These are phyloP conservation scores for Tetragonisca angustula DNA, from an alignment of 2,888 invertebrate species.

Conservation along the genomic window DNA sequence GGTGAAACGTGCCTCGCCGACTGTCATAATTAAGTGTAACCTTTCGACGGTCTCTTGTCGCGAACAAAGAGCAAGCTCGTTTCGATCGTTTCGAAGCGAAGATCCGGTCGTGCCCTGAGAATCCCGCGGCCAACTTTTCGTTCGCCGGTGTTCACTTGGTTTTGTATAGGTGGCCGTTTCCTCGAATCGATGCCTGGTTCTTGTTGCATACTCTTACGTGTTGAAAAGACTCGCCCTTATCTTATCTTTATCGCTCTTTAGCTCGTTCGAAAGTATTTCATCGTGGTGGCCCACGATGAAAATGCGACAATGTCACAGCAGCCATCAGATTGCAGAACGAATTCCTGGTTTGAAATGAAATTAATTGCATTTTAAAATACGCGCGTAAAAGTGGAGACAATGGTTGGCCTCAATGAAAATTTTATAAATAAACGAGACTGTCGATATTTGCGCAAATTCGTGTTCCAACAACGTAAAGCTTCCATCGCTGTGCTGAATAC, in stretches of 20 bases:
- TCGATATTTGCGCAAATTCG: not conserved
- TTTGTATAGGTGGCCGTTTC: not conserved
- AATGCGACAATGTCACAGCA: not conserved
- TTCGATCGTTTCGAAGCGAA: constrained; percentile 61
- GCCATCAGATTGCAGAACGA: not conserved
- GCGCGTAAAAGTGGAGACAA: too few relatives aligned
- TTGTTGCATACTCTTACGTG: not conserved
- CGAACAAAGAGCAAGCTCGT: constrained; percentile 53
- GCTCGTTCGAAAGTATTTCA: not conserved
- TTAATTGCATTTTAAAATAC: too few relatives aligned
- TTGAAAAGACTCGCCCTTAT: not conserved
- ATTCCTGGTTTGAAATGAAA: too few relatives aligned
- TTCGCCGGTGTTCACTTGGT: not conserved
- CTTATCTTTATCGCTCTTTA: not conserved
- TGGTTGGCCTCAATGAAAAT: not conserved
- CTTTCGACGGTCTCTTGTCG: constrained; percentile 41
- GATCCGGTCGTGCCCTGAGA: constrained; percentile 62
- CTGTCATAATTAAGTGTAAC: constrained; percentile 50
- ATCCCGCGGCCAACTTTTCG: constrained; percentile 24
- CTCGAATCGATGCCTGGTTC: constrained; percentile 3
- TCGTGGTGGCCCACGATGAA: not conserved
- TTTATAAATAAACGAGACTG: not conserved
- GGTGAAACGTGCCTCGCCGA: constrained; percentile 11
- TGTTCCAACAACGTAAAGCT: not conserved
- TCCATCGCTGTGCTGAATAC: too few relatives aligned